Evolutionary conservation across 2,113 vertebrate genomes (phyloP).

Genomic region (Corythoichthys haematopterus): DNA sequence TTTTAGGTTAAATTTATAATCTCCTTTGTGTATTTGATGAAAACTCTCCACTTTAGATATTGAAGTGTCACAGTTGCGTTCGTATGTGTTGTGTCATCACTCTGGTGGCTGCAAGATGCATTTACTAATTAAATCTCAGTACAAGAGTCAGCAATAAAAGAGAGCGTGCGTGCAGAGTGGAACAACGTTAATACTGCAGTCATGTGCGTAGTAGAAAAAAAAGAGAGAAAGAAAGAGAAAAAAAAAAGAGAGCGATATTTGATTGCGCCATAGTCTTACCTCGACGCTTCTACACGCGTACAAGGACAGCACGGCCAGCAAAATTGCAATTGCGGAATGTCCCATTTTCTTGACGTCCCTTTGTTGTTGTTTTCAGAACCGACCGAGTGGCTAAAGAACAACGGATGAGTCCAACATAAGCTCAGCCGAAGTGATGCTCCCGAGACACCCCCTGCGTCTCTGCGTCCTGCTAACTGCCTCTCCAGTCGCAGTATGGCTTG

Average conservation of each 20-base stretch:
- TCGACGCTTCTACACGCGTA: constrained; percentile 60
- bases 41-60: constrained; percentile 6
- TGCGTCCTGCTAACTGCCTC: constrained; percentile 53
- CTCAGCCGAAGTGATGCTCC: constrained; percentile 45
- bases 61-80: not conserved
- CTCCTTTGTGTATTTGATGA: not conserved
- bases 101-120: constrained; percentile 35
- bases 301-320: constrained; percentile 64
- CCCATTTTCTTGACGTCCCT: constrained; percentile 63
- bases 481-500: constrained; percentile 59
- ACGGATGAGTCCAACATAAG: constrained; percentile 42
- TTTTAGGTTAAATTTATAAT: not conserved
- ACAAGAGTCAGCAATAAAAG: constrained; percentile 33
- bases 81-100: constrained; percentile 24
- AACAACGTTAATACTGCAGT: not conserved
- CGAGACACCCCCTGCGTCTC: constrained; percentile 53
- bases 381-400: constrained; percentile 29
- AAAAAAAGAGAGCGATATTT: not conserved
- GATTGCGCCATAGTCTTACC: constrained; percentile 59
- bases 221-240: not conserved
- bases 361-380: constrained; percentile 24
- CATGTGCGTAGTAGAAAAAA: not conserved
- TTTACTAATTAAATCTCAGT: constrained; percentile 53
- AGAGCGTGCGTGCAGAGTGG: not conserved
- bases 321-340: constrained; percentile 59